These are phyloP conservation scores for Mercenaria mercenaria DNA, from an alignment of 1,140 invertebrate genomes.

Conservation along the genomic window DNA sequence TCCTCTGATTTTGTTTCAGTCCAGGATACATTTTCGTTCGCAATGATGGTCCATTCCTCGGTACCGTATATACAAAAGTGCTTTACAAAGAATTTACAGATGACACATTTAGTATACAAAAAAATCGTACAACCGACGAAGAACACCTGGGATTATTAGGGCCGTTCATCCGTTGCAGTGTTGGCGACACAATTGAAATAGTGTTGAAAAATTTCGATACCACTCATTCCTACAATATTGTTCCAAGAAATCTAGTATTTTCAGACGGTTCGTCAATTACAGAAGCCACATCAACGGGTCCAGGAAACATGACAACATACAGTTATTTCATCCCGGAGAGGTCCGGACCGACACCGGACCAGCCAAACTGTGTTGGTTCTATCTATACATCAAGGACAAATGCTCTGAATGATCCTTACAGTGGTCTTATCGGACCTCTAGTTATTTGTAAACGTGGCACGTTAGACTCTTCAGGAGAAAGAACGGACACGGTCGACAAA, in stretches of 20 bases:
- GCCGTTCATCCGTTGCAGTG: slow-evolving; percentile 78
- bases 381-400: slow-evolving; percentile 79
- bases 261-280: slow-evolving; percentile 7
- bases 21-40: slow-evolving; percentile 40
- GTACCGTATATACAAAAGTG: slow-evolving; percentile 76
- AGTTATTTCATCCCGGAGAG: slow-evolving; percentile 74
- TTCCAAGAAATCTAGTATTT: slow-evolving; percentile 67
- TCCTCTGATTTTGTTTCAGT: slow-evolving; percentile 3
- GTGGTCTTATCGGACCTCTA: slow-evolving; percentile 79
- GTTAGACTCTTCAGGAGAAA: slow-evolving; percentile 45
- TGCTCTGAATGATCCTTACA: slow-evolving; percentile 73
- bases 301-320: slow-evolving; percentile 67
- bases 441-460: slow-evolving; percentile 75
- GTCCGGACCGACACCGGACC: slow-evolving; percentile 73
- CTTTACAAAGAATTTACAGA: slow-evolving; percentile 77
- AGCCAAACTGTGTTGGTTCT: slow-evolving; percentile 79
- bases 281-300: neutral
- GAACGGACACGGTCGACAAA: slow-evolving; percentile 67
- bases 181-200: slow-evolving; percentile 74
- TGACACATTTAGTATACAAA: slow-evolving; percentile 67
- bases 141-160: slow-evolving; percentile 77
- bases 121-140: slow-evolving; percentile 63
- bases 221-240: slow-evolving; percentile 66
- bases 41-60: slow-evolving; percentile 56
- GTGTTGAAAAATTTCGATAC: slow-evolving; percentile 64